Base-by-base conservation (phyloP, 2,888 invertebrate species). In the Leucophenga montana region DNA sequence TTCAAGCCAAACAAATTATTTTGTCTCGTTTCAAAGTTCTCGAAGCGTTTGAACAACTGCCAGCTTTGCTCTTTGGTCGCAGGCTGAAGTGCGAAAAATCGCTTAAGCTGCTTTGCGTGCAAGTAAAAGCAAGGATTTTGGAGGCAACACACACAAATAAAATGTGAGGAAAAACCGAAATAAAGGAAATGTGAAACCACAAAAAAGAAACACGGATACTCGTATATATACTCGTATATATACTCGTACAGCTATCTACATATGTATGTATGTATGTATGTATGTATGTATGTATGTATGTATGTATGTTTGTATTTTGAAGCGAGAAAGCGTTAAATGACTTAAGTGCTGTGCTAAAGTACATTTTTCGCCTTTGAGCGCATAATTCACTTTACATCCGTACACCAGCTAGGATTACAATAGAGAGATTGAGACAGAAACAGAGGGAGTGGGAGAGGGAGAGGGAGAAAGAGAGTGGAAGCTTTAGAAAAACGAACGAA, bases 301-400 rank as follows among this genome's bases (percentile, higher is more conserved):
- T 48, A 13, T 16, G 48, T 48, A n/a, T n/a, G 48, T 13, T 13
- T 16, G 48, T 48, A 16, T 48, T 4, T 48, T 13, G 13, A 48
- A 48, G 48, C 48, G 48, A 48, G 48, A n/a, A 16, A 48, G 48
- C 48, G 48, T n/a, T 48, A 48, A 48, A 72, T 69, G 72, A 72
- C 75, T 72, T 70, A 68, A 67, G 48, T 62, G 54, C 62, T 64
- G 46, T 44, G 64, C 71, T 71, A 71, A 62, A 71, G 75, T 75
- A 77, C 75, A 77, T 73, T 72, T 77, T 73, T 74, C 66, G 70
- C 74, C 78, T 76, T 77, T 71, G 71, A 73, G 72, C 74, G 71
- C 73, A 77, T 79, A 76, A 77, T 78, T 77, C 72, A 82, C 82
- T 80, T 78, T 82, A 76, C 73, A 69, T 72, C 54, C 33, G 3